These are phyloP conservation scores for Fistularia commersonii DNA, from an alignment of 2,797 vertebrate genomes.

Conservation along the genomic window DNA sequence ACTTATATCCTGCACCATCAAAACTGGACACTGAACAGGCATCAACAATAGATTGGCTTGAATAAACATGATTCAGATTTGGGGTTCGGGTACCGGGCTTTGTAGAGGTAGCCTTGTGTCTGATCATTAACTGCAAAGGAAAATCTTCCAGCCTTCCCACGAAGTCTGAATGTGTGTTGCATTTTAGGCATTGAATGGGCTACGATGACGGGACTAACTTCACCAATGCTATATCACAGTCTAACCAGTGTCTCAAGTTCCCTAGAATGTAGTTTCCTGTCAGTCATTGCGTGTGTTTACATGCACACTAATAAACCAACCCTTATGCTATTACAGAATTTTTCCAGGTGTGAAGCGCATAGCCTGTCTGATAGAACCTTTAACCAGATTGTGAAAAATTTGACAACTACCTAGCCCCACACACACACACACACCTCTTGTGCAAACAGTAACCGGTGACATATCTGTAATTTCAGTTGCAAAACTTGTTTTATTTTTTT, in stretches of 20 bases:
- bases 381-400: no score
- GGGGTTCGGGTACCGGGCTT: slow-evolving; percentile 18
- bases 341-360: no score
- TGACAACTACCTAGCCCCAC: no score
- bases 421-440: no score
- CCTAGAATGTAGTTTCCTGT: background rate
- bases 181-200: slow-evolving; percentile 5
- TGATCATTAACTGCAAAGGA: slow-evolving; percentile 31
- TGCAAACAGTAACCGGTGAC: no score
- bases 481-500: no score
- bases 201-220: slow-evolving; percentile 7
- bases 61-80: slow-evolving; percentile 27
- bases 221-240: slow-evolving; percentile 13
- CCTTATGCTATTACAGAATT: no score
- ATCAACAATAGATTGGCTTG: slow-evolving; percentile 39
- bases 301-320: no score
- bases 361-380: no score
- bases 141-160: slow-evolving; percentile 9
- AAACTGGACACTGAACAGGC: slow-evolving; percentile 42
- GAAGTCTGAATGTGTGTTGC: slow-evolving; percentile 7
- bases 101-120: slow-evolving; percentile 71
- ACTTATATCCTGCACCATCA: slow-evolving; percentile 59
- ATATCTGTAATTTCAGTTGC: no score
- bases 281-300: no score
- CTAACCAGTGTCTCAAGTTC: background rate